Conservation (phyloP, 2,888 invertebrate species). For the Isotomurus palustris region DNA sequence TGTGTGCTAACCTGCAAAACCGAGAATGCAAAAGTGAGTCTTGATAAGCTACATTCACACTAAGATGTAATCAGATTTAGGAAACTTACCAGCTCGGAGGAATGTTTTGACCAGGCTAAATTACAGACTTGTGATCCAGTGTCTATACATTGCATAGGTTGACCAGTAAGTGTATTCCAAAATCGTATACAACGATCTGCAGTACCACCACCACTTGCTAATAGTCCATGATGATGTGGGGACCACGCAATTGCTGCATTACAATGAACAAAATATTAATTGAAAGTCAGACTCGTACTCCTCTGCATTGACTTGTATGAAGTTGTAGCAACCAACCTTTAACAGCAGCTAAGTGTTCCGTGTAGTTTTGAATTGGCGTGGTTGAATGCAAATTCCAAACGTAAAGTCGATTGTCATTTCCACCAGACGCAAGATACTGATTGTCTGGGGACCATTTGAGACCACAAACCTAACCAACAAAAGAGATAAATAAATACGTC, state of each 20-base stretch:
- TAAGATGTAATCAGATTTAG: slow-evolving; percentile 2
- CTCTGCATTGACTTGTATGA: too few species aligned
- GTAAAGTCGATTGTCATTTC: slow-evolving; percentile 93
- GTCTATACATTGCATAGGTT: slow-evolving; percentile 97
- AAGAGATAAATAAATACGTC: slow-evolving; percentile 1
- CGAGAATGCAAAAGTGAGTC: slow-evolving; percentile 11
- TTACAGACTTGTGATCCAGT: slow-evolving; percentile 98
- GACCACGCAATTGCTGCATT: slow-evolving; percentile 90
- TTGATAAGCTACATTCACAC: slow-evolving; percentile 1
- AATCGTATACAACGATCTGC: slow-evolving; percentile 88
- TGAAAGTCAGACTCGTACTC: neutral
- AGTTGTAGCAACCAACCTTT: too few species aligned
- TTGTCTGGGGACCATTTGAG: slow-evolving; percentile 98
- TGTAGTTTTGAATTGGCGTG: slow-evolving; percentile 89
- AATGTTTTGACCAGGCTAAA: slow-evolving; percentile 97
- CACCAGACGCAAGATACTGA: slow-evolving; percentile 94
- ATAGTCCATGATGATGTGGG: slow-evolving; percentile 92
- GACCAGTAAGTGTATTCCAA: slow-evolving; percentile 97
- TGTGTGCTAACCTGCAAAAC: slow-evolving; percentile 71
- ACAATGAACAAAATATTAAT: slow-evolving; percentile 3
- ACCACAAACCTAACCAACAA: slow-evolving; percentile 65
- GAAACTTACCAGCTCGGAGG: slow-evolving; percentile 78
- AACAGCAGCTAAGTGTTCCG: slow-evolving; percentile 93
- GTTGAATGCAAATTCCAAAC: slow-evolving; percentile 86
- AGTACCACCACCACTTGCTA: slow-evolving; percentile 98